A percentile compares a stretch with the other conserved stretches of the same genome.
These are phyloP conservation scores for Drosophila kepulauana DNA, from an alignment of 1,140 invertebrate species.

Conservation along the genomic window DNA sequence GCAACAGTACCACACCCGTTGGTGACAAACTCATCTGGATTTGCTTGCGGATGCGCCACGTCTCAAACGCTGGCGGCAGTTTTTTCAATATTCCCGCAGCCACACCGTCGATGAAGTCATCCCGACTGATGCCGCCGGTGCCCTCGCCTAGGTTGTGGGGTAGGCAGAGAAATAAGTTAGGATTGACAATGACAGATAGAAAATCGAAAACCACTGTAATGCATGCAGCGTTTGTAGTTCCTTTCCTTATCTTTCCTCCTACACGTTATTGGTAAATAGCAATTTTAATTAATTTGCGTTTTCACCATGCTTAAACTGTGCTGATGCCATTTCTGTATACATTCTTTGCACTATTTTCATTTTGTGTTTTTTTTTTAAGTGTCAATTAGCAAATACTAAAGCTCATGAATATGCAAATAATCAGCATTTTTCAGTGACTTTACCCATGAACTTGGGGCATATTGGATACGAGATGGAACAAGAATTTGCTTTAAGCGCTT, in stretches of 20 bases:
- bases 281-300: constrained; percentile 67
- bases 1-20: constrained; percentile 93
- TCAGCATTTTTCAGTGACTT: constrained; percentile 40
- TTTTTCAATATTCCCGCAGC: constrained; percentile 91
- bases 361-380: constrained; percentile 62
- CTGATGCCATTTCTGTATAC: constrained; percentile 40
- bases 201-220: constrained; percentile 49
- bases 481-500: background rate
- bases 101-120: constrained; percentile 93
- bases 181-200: constrained; percentile 42
- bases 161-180: constrained; percentile 34
- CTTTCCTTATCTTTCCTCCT: background rate
- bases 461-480: constrained; percentile 5
- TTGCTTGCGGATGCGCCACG: constrained; percentile 91
- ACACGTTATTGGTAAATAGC: constrained; percentile 34
- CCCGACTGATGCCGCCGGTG: constrained; percentile 88
- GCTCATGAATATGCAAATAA: constrained; percentile 82
- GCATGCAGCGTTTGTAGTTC: constrained; percentile 63
- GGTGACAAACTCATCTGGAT: constrained; percentile 92
- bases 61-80: constrained; percentile 91
- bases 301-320: constrained; percentile 57
- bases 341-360: constrained; percentile 33
- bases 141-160: constrained; percentile 66
- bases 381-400: constrained; percentile 81
- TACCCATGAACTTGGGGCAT: constrained; percentile 14